These are phyloP conservation scores for Habrosyne pyritoides DNA, from an alignment of 2,888 invertebrate genomes.

Conservation along the genomic window DNA sequence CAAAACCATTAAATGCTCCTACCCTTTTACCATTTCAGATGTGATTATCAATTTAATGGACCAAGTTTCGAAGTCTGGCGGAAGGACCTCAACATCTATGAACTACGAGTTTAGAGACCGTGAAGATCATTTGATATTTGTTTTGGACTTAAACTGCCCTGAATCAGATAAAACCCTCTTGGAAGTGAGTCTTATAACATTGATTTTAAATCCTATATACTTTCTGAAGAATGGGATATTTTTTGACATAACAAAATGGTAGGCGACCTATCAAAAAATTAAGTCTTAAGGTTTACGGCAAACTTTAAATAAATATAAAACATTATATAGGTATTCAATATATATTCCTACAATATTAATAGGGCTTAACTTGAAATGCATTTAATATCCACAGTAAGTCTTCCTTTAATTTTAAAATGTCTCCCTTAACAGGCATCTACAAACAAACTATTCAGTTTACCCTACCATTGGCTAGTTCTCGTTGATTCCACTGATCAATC, in stretches of 20 bases:
- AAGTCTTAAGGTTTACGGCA: no score
- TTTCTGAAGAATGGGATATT: background rate
- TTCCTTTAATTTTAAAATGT: no score
- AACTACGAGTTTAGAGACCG: conserved; percentile 24
- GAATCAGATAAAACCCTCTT: conserved; percentile 35
- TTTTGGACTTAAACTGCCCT: conserved; percentile 59
- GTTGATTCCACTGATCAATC: conserved; percentile 22
- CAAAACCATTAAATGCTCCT: background rate
- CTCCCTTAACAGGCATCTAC: conserved; percentile 41
- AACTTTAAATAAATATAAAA: no score
- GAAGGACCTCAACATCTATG: conserved; percentile 27
- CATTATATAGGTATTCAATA: no score
- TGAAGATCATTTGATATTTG: conserved; percentile 50
- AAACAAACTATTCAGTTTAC: conserved; percentile 43
- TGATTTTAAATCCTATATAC: background rate
- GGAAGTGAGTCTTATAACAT: conserved; percentile 38
- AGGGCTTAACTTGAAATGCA: no score
- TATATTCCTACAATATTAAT: no score
- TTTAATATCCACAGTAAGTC: no score
- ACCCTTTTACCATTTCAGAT: conserved; percentile 34
- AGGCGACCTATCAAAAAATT: no score
- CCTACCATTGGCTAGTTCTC: conserved; percentile 60
- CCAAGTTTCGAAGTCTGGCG: conserved; percentile 40
- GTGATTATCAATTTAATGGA: conserved; percentile 32
- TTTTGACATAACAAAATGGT: no score